Evolutionary conservation across 2,113 vertebrate species (phyloP).

Genomic region (Malurus cyaneus): DNA sequence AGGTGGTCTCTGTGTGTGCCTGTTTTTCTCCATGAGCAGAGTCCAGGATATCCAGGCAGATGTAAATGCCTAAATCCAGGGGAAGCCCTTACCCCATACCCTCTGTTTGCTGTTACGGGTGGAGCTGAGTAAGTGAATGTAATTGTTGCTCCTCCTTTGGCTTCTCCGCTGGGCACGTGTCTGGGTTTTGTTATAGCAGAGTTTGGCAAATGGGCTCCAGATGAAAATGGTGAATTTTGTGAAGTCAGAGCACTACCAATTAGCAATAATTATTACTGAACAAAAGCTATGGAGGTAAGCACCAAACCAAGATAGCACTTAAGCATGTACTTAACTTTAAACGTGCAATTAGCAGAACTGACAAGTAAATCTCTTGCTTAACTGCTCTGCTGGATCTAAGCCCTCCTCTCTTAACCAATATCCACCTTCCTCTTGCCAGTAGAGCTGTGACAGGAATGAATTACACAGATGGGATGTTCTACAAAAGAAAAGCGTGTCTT

Average conservation of each 20-base stretch:
- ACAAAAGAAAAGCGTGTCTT: background rate
- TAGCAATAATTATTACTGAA: background rate
- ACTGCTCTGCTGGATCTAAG: constrained; percentile 6
- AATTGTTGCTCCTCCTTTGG: background rate
- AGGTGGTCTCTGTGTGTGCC: background rate
- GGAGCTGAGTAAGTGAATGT: background rate
- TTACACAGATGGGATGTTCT: background rate
- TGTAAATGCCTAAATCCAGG: background rate
- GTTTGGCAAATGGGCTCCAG: background rate
- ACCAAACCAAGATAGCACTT: background rate
- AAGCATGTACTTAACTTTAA: background rate
- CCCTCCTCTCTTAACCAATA: background rate
- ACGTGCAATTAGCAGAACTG: background rate
- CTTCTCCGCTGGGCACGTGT: background rate
- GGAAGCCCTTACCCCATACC: background rate
- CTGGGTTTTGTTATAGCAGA: background rate
- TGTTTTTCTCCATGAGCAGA: background rate
- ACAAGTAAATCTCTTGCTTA: background rate
- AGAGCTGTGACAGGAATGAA: background rate
- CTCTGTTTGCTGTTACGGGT: background rate
- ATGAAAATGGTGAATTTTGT: background rate
- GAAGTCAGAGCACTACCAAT: background rate
- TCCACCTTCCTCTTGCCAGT: background rate
- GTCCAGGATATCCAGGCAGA: background rate
- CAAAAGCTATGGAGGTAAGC: background rate